A percentile compares a stretch with the other conserved stretches of the same genome.
Conservation (phyloP, 1,140 invertebrate species). For the Listronotus oregonensis region DNA sequence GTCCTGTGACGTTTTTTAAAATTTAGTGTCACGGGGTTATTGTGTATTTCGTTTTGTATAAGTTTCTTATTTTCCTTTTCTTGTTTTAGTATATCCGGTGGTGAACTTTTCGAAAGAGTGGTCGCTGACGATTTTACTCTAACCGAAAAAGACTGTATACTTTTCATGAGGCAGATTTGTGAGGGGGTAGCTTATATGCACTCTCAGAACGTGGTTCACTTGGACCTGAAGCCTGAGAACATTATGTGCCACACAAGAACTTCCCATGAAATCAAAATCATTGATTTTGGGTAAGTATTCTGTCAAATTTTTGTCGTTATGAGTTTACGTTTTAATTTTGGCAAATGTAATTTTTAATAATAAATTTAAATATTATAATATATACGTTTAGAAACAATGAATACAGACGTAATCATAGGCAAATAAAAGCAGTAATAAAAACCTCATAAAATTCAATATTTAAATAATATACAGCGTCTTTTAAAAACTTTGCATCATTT, state of each 20-base stretch:
- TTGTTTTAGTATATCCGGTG: slow-evolving; percentile 78
- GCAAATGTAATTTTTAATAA: no score
- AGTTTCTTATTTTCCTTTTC: background rate
- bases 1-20: no score
- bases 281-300: slow-evolving; percentile 77
- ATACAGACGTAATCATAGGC: no score
- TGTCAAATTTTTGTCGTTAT: background rate
- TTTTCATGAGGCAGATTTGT: slow-evolving; percentile 92
- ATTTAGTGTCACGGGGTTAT: no score
- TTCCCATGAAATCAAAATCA: slow-evolving; percentile 84
- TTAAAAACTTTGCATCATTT: no score
- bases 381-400: no score
- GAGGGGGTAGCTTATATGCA: slow-evolving; percentile 91
- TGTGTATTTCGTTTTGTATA: no score
- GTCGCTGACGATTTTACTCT: slow-evolving; percentile 90
- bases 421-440: no score
- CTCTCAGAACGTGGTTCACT: slow-evolving; percentile 79
- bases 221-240: slow-evolving; percentile 94
- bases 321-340: no score
- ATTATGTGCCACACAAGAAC: slow-evolving; percentile 86
- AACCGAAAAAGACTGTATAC: slow-evolving; percentile 86
- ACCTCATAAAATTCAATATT: no score
- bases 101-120: slow-evolving; percentile 90
- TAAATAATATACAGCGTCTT: no score
- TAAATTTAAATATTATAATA: no score